Percentiles rank a stretch among this genome's conserved stretches.
Conservation (phyloP, 2,113 vertebrate species). For the Antechinus stuartii region DNA sequence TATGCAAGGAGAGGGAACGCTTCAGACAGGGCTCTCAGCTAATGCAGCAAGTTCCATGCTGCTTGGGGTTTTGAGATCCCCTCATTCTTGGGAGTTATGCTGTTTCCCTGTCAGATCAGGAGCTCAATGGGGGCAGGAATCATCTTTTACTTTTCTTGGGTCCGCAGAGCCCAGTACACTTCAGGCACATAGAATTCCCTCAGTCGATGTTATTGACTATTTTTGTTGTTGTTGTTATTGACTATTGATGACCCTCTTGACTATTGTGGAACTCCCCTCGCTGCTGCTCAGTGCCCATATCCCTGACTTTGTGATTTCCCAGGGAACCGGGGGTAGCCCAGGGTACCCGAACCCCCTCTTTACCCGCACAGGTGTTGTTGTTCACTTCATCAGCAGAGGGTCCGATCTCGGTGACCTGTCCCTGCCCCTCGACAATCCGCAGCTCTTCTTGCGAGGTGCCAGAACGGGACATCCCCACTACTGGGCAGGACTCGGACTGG, state of each 20-base stretch:
- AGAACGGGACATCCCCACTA: constrained; percentile 88
- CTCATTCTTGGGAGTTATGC: neutral
- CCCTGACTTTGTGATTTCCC: neutral
- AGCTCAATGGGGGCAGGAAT: neutral
- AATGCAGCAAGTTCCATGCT: neutral
- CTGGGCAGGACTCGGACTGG: constrained; percentile 93
- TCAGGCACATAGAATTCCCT: neutral
- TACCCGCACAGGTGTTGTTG: constrained; percentile 96
- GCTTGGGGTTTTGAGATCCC: neutral
- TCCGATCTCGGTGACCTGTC: constrained; percentile 89
- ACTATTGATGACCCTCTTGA: neutral
- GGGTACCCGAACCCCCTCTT: accelerated
- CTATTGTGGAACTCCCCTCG: neutral
- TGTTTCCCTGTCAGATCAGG: neutral
- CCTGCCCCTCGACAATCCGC: constrained; percentile 95
- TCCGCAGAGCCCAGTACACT: neutral
- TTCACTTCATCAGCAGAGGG: constrained; percentile 96
- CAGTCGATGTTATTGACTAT: neutral
- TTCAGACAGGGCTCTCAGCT: neutral
- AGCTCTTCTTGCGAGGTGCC: constrained; percentile 96
- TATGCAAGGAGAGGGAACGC: neutral
- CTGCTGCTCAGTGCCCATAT: neutral
- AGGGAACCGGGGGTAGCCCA: neutral
- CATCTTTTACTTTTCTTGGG: neutral
- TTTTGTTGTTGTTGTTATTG: neutral